Evolutionary conservation across 2,797 vertebrate species (phyloP), one percentile per base, ranked within the genome.

Genomic region (Acestrorhynchus altus): DNA sequence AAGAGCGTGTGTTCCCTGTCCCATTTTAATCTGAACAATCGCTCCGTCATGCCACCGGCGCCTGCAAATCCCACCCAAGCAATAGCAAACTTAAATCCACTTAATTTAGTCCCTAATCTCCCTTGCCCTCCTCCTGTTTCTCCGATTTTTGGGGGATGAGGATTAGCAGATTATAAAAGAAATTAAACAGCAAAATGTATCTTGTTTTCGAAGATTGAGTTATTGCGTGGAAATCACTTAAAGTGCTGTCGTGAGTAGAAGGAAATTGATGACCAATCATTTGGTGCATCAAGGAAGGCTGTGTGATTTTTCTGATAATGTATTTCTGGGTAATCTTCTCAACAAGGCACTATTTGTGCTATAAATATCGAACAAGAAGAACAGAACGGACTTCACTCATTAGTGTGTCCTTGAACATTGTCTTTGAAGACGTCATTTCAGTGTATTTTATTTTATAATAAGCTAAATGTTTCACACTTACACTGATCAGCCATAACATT

Each of bases 121-220:
- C 75, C 72, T 71, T 74, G 51, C 78, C 71, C 66, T 59, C 44
- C 15, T 60, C 66, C 47, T 79, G 76, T 70, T 54, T 46, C 28
- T 44, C 61, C 40, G 51, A 74, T 74, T 69, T 74, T 72, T 77
- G 68, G 54, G 67, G 67, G 69, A 84, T 83, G 71, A 71, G 82
- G 86, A 86, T 85, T 85, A 83, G 71, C 54, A 77, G 82, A 85
- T 87, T 84, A 84, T 40, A 46, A 74, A 69, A 85, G 80, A 83
- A 81, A 84, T 18, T 78, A 52, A 77, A 80, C 71, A 81, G 59
- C 67, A 78, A 83, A 80, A 81, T 80, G 46, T 16, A 69, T 76
- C 69, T 81, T 85, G 77, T 77, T 81, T 81, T 78, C 59, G 70
- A 65, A 84, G 63, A 57, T 51, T 13, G 42, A 78, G 64, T 82